phyloP scores from a whole-genome alignment of 2,113 vertebrate species.

The Hyla sarda region DNA sequence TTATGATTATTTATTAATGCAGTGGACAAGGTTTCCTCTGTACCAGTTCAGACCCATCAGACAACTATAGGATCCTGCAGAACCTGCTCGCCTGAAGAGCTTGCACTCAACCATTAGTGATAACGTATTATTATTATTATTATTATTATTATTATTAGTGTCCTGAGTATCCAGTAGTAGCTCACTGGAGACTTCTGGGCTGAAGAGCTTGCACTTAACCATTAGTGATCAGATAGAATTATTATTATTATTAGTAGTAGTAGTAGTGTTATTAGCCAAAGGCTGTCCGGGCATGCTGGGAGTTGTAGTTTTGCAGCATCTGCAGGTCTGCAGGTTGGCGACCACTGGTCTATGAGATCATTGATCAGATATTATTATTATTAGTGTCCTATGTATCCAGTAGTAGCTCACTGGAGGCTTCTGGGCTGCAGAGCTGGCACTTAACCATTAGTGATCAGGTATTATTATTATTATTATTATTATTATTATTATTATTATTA shows the following conservation, averaged over 20 bases:
- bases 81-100: background rate
- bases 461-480: background rate
- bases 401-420: background rate
- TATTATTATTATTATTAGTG: no score
- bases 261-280: no score
- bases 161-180: no score
- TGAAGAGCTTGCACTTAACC: background rate
- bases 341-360: no score
- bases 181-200: no score
- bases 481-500: no score
- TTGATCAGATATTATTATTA: background rate
- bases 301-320: no score
- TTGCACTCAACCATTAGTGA: background rate
- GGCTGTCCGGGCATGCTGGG: no score
- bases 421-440: background rate
- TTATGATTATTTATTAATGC: no score
- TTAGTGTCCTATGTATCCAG: background rate
- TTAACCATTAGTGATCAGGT: background rate
- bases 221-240: background rate
- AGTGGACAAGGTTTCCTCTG: background rate
- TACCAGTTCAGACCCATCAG: background rate
- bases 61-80: background rate
- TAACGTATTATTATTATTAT: no score
- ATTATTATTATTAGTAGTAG: no score
- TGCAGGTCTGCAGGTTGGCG: no score